Evolutionary conservation across 2,113 vertebrate genomes (phyloP).

Genomic region (Rhea pennata): DNA sequence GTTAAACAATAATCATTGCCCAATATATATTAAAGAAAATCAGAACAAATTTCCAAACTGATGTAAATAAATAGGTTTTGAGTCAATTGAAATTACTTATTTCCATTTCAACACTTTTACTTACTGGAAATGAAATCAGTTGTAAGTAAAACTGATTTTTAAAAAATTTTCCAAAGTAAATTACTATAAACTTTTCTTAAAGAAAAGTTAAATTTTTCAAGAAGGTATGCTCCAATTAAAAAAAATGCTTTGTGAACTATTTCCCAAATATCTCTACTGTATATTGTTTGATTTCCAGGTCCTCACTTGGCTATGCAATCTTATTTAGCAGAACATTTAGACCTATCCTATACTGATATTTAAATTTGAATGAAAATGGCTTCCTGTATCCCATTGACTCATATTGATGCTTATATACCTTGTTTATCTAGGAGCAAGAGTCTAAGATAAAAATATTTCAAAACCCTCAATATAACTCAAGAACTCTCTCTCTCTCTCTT

Average conservation of each 20-base stretch:
- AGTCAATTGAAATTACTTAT: neutral
- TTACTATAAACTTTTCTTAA: neutral
- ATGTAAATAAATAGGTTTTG: neutral
- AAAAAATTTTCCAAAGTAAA: neutral
- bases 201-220: neutral
- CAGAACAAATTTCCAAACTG: neutral
- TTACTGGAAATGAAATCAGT: neutral
- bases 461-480: too few species aligned
- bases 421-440: neutral
- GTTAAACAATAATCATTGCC: neutral
- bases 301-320: neutral
- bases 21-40: neutral
- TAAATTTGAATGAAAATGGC: neutral
- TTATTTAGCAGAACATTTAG: neutral
- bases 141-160: neutral
- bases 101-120: neutral
- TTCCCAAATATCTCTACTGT: neutral
- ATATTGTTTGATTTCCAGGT: neutral
- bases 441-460: neutral
- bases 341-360: neutral
- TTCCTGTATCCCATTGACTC: neutral
- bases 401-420: accelerated
- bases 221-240: neutral
- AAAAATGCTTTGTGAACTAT: neutral
- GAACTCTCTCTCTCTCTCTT: too few species aligned